These are phyloP conservation scores for Poecilus cupreus DNA, from an alignment of 2,888 invertebrate species.

Conservation along the genomic window DNA sequence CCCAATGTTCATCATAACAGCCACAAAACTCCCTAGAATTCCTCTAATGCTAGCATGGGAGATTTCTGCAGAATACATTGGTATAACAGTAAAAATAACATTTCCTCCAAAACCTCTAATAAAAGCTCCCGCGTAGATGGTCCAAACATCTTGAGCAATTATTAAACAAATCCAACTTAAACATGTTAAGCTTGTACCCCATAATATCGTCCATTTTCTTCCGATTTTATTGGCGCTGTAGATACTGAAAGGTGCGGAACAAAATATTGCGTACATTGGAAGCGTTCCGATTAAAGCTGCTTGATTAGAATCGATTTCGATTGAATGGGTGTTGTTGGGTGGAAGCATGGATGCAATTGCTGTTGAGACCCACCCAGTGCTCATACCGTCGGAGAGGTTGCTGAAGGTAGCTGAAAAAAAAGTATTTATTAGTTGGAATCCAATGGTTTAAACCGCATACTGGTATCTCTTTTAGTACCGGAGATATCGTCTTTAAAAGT, in stretches of 20 bases:
- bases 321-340: background rate
- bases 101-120: conserved; percentile 47
- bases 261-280: conserved; percentile 54
- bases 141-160: background rate
- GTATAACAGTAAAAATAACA: conserved; percentile 47
- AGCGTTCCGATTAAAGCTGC: conserved; percentile 44
- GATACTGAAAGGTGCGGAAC: conserved; percentile 50
- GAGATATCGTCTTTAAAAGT: no score
- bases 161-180: conserved; percentile 44
- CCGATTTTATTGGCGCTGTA: conserved; percentile 51
- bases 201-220: conserved; percentile 50
- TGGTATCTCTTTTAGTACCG: no score
- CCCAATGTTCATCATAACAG: conserved; percentile 56
- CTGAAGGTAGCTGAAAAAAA: conserved; percentile 48
- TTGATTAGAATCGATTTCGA: conserved; percentile 39
- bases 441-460: no score
- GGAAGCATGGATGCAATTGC: conserved; percentile 41
- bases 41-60: conserved; percentile 44
- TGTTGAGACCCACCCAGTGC: conserved; percentile 47
- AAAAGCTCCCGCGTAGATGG: conserved; percentile 23
- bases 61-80: conserved; percentile 52
- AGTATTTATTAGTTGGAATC: background rate
- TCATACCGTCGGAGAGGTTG: conserved; percentile 45
- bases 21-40: conserved; percentile 43
- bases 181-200: conserved; percentile 37